phyloP scores from a whole-genome alignment of 2,797 vertebrate genomes.

The Channallabes apus region DNA sequence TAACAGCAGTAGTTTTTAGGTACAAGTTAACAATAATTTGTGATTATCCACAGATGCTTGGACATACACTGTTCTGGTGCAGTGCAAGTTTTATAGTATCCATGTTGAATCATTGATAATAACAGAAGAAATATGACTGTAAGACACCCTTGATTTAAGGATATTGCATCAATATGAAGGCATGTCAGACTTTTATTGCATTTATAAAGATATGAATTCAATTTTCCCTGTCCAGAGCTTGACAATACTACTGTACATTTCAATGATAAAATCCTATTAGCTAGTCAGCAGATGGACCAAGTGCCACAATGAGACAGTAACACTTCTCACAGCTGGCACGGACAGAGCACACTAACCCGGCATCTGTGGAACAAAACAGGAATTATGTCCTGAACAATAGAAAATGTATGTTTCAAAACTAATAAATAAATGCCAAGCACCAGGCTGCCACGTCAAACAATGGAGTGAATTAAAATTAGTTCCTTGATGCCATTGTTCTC shows the following conservation, averaged over 20 bases:
- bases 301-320: conserved; percentile 60
- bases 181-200: neutral
- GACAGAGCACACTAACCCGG: conserved; percentile 62
- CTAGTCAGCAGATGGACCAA: conserved; percentile 72
- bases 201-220: conserved; percentile 56
- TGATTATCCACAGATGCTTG: neutral
- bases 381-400: conserved; percentile 56
- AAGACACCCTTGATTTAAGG: neutral
- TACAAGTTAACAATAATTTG: neutral
- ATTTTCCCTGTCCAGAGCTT: conserved; percentile 72
- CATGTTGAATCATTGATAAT: neutral
- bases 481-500: conserved; percentile 62
- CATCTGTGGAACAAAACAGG: conserved; percentile 65
- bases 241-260: conserved; percentile 75
- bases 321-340: conserved; percentile 71
- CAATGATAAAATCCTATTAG: conserved; percentile 76
- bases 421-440: conserved; percentile 62
- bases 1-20: neutral
- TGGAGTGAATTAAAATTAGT: conserved; percentile 57
- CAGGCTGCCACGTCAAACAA: conserved; percentile 58
- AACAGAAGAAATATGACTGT: neutral
- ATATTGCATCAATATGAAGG: neutral
- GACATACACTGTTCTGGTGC: neutral
- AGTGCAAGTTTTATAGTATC: neutral
- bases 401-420: conserved; percentile 63